Evolutionary conservation across 30 jellyfish, hydroid and myxozoan species (phyloP).

Genomic region (Catostylus mosaicus): DNA sequence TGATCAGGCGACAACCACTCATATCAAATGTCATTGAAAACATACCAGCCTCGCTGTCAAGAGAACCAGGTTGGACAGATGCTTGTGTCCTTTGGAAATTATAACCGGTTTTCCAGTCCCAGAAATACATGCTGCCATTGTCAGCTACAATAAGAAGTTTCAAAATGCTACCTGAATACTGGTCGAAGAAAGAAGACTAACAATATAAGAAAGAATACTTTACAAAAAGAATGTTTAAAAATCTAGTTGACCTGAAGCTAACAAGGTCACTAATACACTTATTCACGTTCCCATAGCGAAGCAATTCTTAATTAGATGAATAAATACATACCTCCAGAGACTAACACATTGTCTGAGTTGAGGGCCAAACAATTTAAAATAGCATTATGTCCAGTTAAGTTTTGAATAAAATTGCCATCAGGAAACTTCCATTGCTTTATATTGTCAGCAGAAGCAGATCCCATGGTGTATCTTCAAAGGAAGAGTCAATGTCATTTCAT

Average conservation of each 20-base stretch:
- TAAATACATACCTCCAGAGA: conserved; percentile 92
- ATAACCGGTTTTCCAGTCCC: conserved; percentile 99
- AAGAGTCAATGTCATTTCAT: neutral
- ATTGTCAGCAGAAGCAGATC: conserved; percentile 99
- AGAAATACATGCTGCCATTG: conserved; percentile 97
- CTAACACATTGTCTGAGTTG: conserved; percentile 91
- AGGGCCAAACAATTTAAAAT: conserved; percentile 93
- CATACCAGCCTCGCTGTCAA: conserved; percentile 99
- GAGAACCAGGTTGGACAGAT: conserved; percentile 99
- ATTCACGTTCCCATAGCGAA: neutral
- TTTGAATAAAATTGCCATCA: conserved; percentile 98
- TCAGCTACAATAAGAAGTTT: conserved; percentile 67
- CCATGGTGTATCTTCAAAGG: conserved; percentile 92
- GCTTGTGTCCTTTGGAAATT: conserved; percentile 92
- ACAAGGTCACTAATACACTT: neutral
- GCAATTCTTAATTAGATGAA: neutral
- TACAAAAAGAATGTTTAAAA: neutral
- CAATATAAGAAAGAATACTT: no score
- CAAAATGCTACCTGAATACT: no score
- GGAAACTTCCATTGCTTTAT: conserved; percentile 99
- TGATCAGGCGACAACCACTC: conserved; percentile 95
- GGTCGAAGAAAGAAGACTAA: neutral
- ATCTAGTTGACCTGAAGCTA: no score
- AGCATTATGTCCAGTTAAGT: conserved; percentile 98
- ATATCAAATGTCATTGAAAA: conserved; percentile 95